These are phyloP conservation scores for Regulus satrapa DNA, from an alignment of 2,113 vertebrate species.

Conservation along the genomic window DNA sequence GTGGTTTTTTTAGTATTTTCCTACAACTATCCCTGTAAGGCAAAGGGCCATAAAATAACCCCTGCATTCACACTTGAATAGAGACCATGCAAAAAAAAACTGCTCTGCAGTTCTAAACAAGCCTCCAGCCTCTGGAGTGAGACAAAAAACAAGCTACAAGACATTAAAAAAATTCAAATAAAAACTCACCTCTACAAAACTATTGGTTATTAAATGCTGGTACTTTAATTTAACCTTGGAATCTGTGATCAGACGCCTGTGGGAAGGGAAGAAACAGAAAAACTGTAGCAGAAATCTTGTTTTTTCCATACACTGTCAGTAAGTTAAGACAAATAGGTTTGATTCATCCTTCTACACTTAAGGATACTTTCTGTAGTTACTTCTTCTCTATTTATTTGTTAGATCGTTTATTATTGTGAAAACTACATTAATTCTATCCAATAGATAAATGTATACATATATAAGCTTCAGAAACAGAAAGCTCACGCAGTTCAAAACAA, in stretches of 20 bases:
- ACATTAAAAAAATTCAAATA: neutral
- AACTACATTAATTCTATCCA: neutral
- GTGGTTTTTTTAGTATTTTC: neutral
- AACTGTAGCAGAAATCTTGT: neutral
- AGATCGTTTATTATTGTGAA: neutral
- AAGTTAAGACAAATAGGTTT: neutral
- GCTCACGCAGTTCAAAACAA: neutral
- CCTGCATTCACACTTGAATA: neutral
- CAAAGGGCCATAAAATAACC: neutral
- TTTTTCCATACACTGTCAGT: neutral
- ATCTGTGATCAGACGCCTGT: constrained; percentile 98
- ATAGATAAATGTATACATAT: neutral
- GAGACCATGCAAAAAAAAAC: neutral
- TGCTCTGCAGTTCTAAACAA: neutral
- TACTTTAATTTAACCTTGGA: constrained; percentile 99
- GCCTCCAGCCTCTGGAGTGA: neutral
- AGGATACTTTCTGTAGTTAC: neutral
- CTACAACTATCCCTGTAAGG: neutral
- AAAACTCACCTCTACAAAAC: constrained; percentile 99
- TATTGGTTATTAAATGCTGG: constrained; percentile 99
- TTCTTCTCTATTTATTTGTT: neutral
- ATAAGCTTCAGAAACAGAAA: neutral
- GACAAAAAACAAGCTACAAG: neutral
- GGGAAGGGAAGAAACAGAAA: constrained; percentile 55
- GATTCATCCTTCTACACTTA: neutral